phyloP scores from a whole-genome alignment of 2,113 vertebrate genomes.

The Nyctibius bracteatus region DNA sequence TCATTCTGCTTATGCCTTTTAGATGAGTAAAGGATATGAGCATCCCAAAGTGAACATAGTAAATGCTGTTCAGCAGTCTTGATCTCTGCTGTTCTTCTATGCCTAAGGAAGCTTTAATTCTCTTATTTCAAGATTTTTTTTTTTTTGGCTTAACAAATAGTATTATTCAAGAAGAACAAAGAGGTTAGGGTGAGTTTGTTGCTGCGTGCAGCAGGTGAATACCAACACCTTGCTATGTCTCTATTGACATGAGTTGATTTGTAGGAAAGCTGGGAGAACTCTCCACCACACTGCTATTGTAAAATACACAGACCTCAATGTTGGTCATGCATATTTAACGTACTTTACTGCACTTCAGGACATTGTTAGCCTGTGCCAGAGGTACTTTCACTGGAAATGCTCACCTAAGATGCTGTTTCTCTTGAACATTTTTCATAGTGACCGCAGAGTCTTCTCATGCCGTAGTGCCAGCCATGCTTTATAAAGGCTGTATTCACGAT shows the following conservation, averaged over 20 bases:
- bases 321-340: accelerated
- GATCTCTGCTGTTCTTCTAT: not conserved
- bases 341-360: not conserved
- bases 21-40: not conserved
- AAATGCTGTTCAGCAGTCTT: not conserved
- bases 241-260: not conserved
- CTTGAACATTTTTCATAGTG: not conserved
- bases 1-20: not conserved
- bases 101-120: not conserved
- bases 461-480: not conserved
- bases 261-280: not conserved
- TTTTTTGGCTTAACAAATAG: not conserved
- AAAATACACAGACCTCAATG: not conserved
- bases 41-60: not conserved
- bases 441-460: not conserved
- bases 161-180: not conserved
- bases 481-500: not conserved
- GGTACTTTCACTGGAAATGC: not conserved
- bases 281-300: not conserved
- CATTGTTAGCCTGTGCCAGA: not conserved
- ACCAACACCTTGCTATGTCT: not conserved
- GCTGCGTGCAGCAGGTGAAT: not conserved
- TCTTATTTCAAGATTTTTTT: not conserved
- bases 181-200: not conserved
- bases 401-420: not conserved